phyloP scores from a whole-genome alignment of 2,888 invertebrate species.

The Germaria angustata region DNA sequence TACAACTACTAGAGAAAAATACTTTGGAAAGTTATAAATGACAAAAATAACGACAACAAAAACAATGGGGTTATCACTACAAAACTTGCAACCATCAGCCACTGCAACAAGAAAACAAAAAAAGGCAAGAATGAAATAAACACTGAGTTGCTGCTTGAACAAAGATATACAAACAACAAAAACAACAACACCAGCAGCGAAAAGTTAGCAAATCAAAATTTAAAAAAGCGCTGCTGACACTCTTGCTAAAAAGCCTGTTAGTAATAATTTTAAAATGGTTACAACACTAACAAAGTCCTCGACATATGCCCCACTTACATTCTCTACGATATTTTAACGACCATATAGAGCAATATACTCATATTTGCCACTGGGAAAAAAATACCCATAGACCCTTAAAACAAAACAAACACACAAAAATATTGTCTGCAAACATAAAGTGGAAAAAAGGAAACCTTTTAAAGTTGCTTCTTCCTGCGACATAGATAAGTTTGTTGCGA shows the following conservation, averaged over 20 bases:
- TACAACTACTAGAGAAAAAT: constrained; percentile 57
- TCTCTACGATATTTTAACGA: neutral
- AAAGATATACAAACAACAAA: constrained; percentile 14
- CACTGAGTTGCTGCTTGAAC: neutral
- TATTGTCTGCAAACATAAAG: neutral
- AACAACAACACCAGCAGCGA: neutral
- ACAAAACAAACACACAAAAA: constrained; percentile 30
- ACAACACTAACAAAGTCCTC: constrained; percentile 26
- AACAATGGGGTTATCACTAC: constrained; percentile 1
- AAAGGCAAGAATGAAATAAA: neutral
- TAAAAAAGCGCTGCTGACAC: constrained; percentile 58
- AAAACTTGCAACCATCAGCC: constrained; percentile 15
- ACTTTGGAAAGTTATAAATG: constrained; percentile 59
- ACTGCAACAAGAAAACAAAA: constrained; percentile 46
- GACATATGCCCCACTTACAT: neutral
- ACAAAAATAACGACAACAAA: constrained; percentile 36
- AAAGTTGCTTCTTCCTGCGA: too few relatives aligned
- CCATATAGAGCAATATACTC: constrained; percentile 7
- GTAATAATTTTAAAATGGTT: constrained; percentile 61
- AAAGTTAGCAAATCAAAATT: neutral
- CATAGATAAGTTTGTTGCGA: neutral
- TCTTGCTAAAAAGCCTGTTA: constrained; percentile 58
- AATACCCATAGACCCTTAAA: neutral
- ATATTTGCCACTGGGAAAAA: neutral
- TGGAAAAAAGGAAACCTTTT: neutral